Evolutionary conservation across 2,888 invertebrate genomes (phyloP).

Genomic region (Alsophila aescularia): DNA sequence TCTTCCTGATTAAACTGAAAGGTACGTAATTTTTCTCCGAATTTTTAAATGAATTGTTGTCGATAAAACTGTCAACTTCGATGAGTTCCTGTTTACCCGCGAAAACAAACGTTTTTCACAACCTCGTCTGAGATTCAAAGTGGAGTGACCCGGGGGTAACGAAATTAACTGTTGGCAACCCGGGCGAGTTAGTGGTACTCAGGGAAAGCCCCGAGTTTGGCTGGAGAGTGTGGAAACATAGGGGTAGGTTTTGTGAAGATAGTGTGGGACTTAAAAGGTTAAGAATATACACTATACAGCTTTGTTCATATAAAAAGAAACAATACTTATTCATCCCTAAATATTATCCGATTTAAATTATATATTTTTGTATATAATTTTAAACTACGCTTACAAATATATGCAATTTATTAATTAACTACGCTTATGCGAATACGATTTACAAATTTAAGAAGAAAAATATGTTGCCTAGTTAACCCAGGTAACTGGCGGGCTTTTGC

Average conservation of each 20-base stretch:
- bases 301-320: no score
- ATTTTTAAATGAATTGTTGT: slow-evolving; percentile 13
- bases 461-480: no score
- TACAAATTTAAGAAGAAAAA: no score
- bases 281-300: no score
- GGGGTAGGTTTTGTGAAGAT: slow-evolving; percentile 4
- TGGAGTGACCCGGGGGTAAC: slow-evolving; percentile 41
- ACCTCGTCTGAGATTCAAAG: slow-evolving; percentile 15
- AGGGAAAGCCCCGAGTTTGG: slow-evolving; percentile 40
- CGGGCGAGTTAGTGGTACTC: slow-evolving; percentile 13
- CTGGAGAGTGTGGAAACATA: slow-evolving; percentile 25
- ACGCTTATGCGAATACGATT: no score
- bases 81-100: slow-evolving; percentile 17
- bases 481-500: no score
- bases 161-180: slow-evolving; percentile 37
- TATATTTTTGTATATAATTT: no score
- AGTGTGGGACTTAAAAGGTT: no score
- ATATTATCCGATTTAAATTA: no score
- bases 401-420: no score
- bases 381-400: no score
- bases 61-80: slow-evolving; percentile 16
- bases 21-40: slow-evolving; percentile 1
- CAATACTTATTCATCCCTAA: no score
- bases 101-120: slow-evolving; percentile 13
- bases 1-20: slow-evolving; percentile 9